Conservation (phyloP, 2,888 invertebrate genomes). For the Phlogophora meticulosa region DNA sequence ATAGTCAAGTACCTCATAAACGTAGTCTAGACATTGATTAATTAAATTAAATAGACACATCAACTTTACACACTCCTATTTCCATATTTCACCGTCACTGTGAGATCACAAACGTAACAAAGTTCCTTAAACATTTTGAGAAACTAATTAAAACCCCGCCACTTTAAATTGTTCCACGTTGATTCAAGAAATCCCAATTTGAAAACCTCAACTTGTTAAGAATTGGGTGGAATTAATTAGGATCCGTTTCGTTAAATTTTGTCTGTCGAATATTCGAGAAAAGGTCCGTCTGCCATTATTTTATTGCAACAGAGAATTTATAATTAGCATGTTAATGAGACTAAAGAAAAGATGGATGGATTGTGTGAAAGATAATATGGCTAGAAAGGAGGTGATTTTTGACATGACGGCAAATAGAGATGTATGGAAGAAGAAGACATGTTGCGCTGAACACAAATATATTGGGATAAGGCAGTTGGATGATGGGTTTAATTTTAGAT, state of each 20-base stretch:
- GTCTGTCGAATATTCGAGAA: constrained; percentile 37
- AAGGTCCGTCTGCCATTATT: constrained; percentile 11
- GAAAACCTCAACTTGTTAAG: constrained; percentile 61
- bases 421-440: no score
- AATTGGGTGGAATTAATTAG: constrained; percentile 56
- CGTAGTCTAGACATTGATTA: constrained; percentile 17
- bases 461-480: no score
- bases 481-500: no score
- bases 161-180: constrained; percentile 57
- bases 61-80: constrained; percentile 2
- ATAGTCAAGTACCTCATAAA: neutral
- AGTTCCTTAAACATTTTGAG: constrained; percentile 50
- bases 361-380: no score
- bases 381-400: no score
- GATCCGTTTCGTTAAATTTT: constrained; percentile 49
- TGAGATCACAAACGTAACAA: constrained; percentile 34
- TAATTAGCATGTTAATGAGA: neutral
- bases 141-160: constrained; percentile 56
- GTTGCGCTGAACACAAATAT: no score
- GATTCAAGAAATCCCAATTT: constrained; percentile 60
- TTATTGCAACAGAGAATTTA: constrained; percentile 3
- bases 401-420: no score
- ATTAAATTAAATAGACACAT: constrained; percentile 16
- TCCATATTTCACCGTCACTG: constrained; percentile 23
- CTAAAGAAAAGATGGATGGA: no score